Conservation (phyloP, 2,888 invertebrate genomes). For the Mythimna loreyi region DNA sequence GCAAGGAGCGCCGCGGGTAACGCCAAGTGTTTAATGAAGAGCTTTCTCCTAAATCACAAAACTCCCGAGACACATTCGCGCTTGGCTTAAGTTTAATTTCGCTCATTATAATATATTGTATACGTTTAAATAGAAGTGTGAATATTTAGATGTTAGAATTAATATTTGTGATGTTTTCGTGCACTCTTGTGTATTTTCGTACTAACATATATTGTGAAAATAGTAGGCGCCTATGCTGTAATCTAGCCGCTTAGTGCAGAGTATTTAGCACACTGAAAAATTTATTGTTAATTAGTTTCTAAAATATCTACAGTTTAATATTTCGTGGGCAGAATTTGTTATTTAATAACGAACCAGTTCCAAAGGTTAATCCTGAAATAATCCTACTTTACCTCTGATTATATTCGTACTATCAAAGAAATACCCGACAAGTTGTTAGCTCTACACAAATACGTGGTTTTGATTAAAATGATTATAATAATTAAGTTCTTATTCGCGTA, state of each 20-base stretch:
- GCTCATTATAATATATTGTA: constrained; percentile 43
- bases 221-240: neutral
- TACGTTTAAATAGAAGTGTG: constrained; percentile 34
- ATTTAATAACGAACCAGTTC: constrained; percentile 21
- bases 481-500: neutral
- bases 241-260: constrained; percentile 25
- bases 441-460: constrained; percentile 9
- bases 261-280: constrained; percentile 42
- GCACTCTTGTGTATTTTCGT: constrained; percentile 52
- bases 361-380: constrained; percentile 12
- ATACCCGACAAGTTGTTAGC: constrained; percentile 8
- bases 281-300: constrained; percentile 54
- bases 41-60: constrained; percentile 39
- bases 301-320: constrained; percentile 26
- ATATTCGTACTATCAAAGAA: neutral
- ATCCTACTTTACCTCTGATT: neutral
- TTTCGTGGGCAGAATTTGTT: constrained; percentile 26
- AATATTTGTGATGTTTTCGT: constrained; percentile 51
- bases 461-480: constrained; percentile 21
- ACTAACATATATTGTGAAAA: constrained; percentile 44
- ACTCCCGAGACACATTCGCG: constrained; percentile 33
- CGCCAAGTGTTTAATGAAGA: constrained; percentile 39
- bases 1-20: constrained; percentile 6
- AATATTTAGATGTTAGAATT: constrained; percentile 36
- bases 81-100: constrained; percentile 50